A percentile compares a stretch with the other conserved stretches of the same genome.
These are phyloP conservation scores for Pimephales promelas DNA, from an alignment of 2,113 vertebrate genomes.

Conservation along the genomic window DNA sequence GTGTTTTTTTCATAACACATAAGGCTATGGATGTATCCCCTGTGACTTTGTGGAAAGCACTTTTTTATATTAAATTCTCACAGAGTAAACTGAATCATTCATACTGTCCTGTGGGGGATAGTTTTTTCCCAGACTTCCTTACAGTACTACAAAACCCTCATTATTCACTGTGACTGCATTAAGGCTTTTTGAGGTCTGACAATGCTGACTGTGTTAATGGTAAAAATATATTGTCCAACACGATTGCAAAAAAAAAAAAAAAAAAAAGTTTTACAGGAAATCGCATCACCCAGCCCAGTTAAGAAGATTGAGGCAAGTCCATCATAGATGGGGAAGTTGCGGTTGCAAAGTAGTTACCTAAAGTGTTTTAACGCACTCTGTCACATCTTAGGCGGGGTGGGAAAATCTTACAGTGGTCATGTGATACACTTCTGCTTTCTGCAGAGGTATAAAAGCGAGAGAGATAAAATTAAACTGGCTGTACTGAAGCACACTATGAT, in stretches of 20 bases:
- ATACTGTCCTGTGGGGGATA: background rate
- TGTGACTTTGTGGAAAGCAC: constrained; percentile 25
- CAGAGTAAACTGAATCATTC: background rate
- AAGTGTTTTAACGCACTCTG: constrained; percentile 25
- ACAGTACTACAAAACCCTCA: background rate
- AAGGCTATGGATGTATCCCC: background rate
- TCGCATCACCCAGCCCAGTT: constrained; percentile 36
- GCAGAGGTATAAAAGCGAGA: constrained; percentile 68
- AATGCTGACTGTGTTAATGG: background rate
- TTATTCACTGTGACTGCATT: background rate
- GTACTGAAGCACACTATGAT: background rate
- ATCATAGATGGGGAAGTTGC: constrained; percentile 55
- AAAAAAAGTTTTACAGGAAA: constrained; percentile 48
- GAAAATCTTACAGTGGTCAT: constrained; percentile 44
- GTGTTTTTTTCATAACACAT: background rate
- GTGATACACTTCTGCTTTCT: constrained; percentile 67
- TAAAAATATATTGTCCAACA: background rate
- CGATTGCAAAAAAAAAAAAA: constrained; percentile 13
- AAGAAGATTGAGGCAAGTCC: constrained; percentile 43
- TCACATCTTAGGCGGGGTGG: constrained; percentile 44
- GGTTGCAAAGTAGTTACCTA: constrained; percentile 56
- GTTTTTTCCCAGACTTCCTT: background rate
- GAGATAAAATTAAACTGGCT: constrained; percentile 70
- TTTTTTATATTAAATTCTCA: background rate
- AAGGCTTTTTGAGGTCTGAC: background rate